Evolutionary conservation across 2,797 vertebrate species (phyloP).

Genomic region (Tragopan temminckii): DNA sequence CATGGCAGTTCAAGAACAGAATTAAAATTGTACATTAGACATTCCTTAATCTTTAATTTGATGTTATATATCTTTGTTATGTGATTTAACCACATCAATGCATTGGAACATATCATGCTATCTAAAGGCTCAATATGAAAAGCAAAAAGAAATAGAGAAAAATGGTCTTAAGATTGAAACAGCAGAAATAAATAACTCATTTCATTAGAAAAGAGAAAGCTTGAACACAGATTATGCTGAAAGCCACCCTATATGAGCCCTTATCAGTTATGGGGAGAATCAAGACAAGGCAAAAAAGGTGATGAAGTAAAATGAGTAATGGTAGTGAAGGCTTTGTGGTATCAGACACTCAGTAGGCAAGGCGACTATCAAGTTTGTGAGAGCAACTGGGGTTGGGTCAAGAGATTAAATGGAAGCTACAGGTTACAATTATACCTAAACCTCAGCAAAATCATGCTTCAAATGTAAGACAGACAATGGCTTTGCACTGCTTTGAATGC

Average conservation of each 20-base stretch:
- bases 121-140: neutral
- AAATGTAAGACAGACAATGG: neutral
- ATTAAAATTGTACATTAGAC: neutral
- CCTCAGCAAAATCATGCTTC: neutral
- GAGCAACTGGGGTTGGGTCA: neutral
- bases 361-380: neutral
- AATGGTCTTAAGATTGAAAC: neutral
- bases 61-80: neutral
- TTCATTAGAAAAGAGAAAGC: neutral
- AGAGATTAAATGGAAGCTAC: neutral
- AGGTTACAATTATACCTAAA: neutral
- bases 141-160: neutral
- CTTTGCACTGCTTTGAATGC: neutral
- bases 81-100: neutral
- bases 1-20: neutral
- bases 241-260: neutral
- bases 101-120: neutral
- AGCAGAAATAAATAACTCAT: neutral
- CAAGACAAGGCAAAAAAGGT: neutral
- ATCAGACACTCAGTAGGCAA: neutral
- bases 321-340: neutral
- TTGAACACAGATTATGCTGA: neutral
- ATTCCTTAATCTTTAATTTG: slow-evolving; percentile 11
- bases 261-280: neutral
- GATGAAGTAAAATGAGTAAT: neutral